Evolutionary conservation across 35 echinoderm and acorn worm genomes (phyloP).

Genomic region (Apostichopus californicus): DNA sequence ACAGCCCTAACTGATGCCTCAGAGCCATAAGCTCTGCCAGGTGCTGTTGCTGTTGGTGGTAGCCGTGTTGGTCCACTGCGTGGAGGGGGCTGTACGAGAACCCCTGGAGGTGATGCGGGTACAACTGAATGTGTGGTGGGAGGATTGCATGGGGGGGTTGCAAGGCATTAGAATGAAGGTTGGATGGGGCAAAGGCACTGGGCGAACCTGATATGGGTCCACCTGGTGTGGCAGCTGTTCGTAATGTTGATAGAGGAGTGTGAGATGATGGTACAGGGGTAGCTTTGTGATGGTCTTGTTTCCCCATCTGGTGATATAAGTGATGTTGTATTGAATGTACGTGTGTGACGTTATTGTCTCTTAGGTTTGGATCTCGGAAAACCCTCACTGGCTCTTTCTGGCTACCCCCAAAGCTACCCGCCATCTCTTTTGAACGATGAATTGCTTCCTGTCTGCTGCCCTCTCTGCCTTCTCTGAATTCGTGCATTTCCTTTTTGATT

Average conservation of each 20-base stretch:
- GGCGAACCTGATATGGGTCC: slow-evolving; percentile 66
- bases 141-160: slow-evolving; percentile 49
- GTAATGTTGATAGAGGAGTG: slow-evolving; percentile 66
- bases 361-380: slow-evolving; percentile 90
- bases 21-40: slow-evolving; percentile 60
- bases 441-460: not conserved
- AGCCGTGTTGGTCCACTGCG: slow-evolving; percentile 64
- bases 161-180: slow-evolving; percentile 71
- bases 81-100: slow-evolving; percentile 33
- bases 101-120: slow-evolving; percentile 47
- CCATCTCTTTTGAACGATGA: slow-evolving; percentile 39
- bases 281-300: slow-evolving; percentile 57
- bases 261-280: slow-evolving; percentile 73
- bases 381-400: slow-evolving; percentile 72
- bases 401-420: not conserved
- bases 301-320: slow-evolving; percentile 37
- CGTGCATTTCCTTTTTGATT: not conserved
- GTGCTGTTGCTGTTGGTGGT: slow-evolving; percentile 50
- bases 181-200: slow-evolving; percentile 90
- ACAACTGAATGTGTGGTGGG: slow-evolving; percentile 36
- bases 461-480: not conserved
- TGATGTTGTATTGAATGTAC: slow-evolving; percentile 95
- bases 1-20: slow-evolving; percentile 41
- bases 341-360: slow-evolving; percentile 84
- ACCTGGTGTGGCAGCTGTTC: slow-evolving; percentile 61